Evolutionary conservation across 2,888 invertebrate genomes (phyloP).

Genomic region (Isoperla grammatica): DNA sequence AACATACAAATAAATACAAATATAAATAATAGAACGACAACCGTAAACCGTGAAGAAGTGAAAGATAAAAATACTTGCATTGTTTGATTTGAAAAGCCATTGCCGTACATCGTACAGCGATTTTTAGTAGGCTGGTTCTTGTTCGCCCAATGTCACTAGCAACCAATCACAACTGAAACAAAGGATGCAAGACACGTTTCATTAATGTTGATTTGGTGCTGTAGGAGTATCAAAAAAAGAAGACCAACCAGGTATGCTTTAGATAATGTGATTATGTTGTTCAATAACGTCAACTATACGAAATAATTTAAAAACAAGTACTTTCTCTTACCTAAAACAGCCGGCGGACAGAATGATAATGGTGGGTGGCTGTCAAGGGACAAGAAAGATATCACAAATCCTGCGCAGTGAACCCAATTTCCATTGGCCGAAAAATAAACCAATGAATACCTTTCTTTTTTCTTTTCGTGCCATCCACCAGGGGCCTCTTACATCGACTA

Average conservation of each 20-base stretch:
- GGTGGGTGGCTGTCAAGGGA: constrained; percentile 34
- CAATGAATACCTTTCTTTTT: too few species aligned
- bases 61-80: constrained; percentile 37
- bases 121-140: constrained; percentile 6
- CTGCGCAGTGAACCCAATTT: too few species aligned
- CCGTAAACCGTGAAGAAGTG: neutral
- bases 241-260: constrained; percentile 40
- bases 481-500: too few species aligned
- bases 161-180: constrained; percentile 34
- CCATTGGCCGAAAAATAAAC: too few species aligned
- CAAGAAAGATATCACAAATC: too few species aligned
- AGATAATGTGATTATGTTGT: neutral
- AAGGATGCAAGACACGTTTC: constrained; percentile 13
- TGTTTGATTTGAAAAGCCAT: constrained; percentile 45
- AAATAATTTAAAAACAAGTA: neutral
- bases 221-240: neutral
- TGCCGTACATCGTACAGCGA: constrained; percentile 46
- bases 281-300: neutral
- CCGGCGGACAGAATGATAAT: constrained; percentile 61
- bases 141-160: constrained; percentile 26
- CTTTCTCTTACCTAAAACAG: constrained; percentile 32
- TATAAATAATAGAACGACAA: neutral
- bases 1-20: neutral
- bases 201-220: neutral
- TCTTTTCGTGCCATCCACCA: too few species aligned